Conservation (phyloP, 2,113 vertebrate species). For the Rhynchomys soricoides region DNA sequence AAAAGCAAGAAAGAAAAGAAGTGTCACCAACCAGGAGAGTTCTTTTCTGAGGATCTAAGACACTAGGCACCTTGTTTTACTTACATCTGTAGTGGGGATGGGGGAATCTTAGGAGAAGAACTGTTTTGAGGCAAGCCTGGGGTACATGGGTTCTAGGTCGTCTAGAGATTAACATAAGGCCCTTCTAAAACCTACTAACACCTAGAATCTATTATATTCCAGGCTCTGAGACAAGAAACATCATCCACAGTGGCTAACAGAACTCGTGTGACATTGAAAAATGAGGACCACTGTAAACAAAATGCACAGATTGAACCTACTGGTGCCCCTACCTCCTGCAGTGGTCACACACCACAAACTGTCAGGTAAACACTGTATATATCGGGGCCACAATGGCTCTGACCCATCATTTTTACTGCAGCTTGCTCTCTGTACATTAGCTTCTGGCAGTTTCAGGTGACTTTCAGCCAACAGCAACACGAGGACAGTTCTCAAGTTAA, state of each 20-base stretch:
- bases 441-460: background rate
- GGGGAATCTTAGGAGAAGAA: background rate
- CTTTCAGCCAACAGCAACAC: background rate
- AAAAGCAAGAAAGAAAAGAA: background rate
- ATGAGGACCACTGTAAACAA: background rate
- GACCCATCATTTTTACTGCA: background rate
- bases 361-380: background rate
- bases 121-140: background rate
- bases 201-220: too few species aligned
- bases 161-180: background rate
- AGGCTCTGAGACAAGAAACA: background rate
- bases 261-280: background rate
- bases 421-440: background rate
- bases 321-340: background rate
- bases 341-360: background rate
- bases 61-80: background rate
- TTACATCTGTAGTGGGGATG: background rate
- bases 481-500: background rate
- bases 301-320: background rate
- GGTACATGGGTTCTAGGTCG: background rate
- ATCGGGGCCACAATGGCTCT: background rate
- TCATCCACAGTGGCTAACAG: background rate
- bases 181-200: background rate
- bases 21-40: background rate
- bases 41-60: background rate